phyloP scores from a whole-genome alignment of 2,888 invertebrate species.

The Nowickia ferox region DNA sequence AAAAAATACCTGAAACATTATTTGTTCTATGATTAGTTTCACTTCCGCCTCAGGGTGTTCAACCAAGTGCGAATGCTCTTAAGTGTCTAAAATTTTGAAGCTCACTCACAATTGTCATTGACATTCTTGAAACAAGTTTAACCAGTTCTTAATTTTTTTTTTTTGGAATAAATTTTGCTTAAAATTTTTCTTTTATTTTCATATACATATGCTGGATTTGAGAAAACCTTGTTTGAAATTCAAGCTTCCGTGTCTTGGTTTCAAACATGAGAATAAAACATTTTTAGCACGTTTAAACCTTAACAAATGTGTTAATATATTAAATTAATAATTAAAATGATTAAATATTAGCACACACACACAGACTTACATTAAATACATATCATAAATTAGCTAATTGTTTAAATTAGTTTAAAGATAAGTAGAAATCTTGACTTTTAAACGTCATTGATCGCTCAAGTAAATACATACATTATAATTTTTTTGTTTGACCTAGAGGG shows the following conservation, averaged over 20 bases:
- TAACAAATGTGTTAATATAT: constrained; percentile 55
- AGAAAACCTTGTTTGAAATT: constrained; percentile 34
- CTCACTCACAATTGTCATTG: background rate
- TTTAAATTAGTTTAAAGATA: constrained; percentile 5
- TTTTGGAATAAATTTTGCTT: background rate
- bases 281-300: constrained; percentile 42
- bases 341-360: constrained; percentile 33
- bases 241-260: constrained; percentile 30
- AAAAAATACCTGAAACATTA: background rate
- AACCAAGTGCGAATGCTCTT: background rate
- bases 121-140: constrained; percentile 14
- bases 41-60: constrained; percentile 1
- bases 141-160: constrained; percentile 17
- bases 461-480: background rate
- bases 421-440: background rate
- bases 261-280: constrained; percentile 30
- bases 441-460: constrained; percentile 24
- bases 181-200: background rate
- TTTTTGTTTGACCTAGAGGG: background rate
- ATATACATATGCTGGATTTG: constrained; percentile 5
- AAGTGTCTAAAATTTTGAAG: background rate
- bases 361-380: background rate
- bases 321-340: constrained; percentile 50
- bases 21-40: background rate
- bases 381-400: constrained; percentile 19